phyloP scores from a whole-genome alignment of 37 sponge, comb jelly and placozoan genomes.

The Axinella damicornis region DNA sequence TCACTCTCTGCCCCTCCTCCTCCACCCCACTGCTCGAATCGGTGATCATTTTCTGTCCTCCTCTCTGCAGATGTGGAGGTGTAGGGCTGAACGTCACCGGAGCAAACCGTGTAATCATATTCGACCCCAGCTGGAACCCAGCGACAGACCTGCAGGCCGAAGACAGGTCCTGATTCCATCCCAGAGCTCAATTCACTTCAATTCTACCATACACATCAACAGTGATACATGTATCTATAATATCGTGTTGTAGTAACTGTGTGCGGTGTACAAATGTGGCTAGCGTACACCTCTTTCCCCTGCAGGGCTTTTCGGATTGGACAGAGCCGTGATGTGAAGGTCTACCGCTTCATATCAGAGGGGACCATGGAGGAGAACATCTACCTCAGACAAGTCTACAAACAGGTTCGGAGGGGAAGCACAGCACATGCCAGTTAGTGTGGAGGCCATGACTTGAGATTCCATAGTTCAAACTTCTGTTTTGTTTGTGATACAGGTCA shows the following conservation, averaged over 20 bases:
- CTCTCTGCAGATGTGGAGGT: conserved; percentile 49
- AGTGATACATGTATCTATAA: background rate
- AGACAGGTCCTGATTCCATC: conserved; percentile 43
- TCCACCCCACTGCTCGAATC: too few relatives aligned
- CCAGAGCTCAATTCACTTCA: background rate
- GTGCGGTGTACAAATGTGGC: too few relatives aligned
- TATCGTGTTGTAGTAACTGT: background rate
- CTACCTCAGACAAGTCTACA: conserved; percentile 64
- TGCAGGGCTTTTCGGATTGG: conserved; percentile 56
- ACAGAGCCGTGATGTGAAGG: conserved; percentile 53
- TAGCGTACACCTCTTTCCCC: background rate
- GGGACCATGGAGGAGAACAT: conserved; percentile 69
- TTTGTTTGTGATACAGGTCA: background rate
- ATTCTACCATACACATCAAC: background rate
- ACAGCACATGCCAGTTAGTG: background rate
- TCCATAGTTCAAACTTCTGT: too few relatives aligned
- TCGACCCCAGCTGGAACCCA: conserved; percentile 75
- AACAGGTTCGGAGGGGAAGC: conserved; percentile 39
- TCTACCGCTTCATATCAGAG: conserved; percentile 51
- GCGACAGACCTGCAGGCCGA: conserved; percentile 56
- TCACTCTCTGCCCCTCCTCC: too few relatives aligned
- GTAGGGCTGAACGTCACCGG: conserved; percentile 66
- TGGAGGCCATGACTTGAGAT: too few relatives aligned
- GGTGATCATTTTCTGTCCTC: too few relatives aligned
- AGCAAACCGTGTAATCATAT: conserved; percentile 61